Evolutionary conservation across 2,797 vertebrate genomes (phyloP).

Genomic region (Diplodus sargus): DNA sequence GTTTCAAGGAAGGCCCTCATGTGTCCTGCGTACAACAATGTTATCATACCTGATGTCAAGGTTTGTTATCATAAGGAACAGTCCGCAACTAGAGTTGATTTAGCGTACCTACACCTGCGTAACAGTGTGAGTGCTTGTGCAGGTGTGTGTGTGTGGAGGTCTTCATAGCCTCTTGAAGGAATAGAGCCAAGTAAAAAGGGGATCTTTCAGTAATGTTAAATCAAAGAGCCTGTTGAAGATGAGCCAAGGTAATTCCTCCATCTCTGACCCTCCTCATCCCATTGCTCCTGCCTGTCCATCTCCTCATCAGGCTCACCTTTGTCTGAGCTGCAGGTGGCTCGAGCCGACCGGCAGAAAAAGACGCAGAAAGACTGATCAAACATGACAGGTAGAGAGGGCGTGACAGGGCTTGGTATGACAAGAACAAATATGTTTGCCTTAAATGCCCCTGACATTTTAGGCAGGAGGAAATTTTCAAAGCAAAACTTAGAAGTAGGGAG

Average conservation of each 20-base stretch:
- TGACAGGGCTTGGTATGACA: background rate
- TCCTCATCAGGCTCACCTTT: constrained; percentile 60
- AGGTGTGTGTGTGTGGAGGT: constrained; percentile 9
- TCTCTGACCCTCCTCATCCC: constrained; percentile 54
- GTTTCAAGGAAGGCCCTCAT: constrained; percentile 33
- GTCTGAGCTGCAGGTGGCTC: constrained; percentile 68
- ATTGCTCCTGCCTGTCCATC: background rate
- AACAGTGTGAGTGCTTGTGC: constrained; percentile 7
- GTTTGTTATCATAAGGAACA: constrained; percentile 61
- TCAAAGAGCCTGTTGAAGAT: constrained; percentile 64
- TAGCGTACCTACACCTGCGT: constrained; percentile 55
- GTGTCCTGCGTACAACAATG: constrained; percentile 37
- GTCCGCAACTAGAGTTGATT: constrained; percentile 33
- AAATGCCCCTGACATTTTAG: constrained; percentile 13
- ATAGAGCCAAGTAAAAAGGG: constrained; percentile 31
- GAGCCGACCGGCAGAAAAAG: constrained; percentile 28
- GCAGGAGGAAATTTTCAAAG: background rate
- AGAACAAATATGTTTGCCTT: background rate
- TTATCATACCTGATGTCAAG: constrained; percentile 65
- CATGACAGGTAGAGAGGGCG: background rate
- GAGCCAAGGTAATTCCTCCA: constrained; percentile 55
- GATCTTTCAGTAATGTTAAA: constrained; percentile 78
- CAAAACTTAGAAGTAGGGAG: background rate
- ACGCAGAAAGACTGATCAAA: constrained; percentile 10
- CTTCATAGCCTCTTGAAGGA: constrained; percentile 12